Evolutionary conservation across 2,797 vertebrate genomes (phyloP), one percentile per base, ranked within the genome.

Genomic region (Dromococcyx pavoninus): DNA sequence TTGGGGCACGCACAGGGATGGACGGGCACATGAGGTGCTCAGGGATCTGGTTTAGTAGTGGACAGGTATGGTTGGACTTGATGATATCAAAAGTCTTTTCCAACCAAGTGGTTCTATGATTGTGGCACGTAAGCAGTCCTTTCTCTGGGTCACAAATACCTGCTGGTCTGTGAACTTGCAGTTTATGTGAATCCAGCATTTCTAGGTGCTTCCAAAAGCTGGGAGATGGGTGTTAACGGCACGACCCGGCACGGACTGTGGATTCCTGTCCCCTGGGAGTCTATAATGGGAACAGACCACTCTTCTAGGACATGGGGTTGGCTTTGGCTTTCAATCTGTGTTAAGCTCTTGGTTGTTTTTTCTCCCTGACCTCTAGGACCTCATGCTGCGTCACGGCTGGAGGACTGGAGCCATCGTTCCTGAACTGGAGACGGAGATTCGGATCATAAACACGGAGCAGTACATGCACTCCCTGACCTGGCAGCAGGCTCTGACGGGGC

Each of bases 401-500:
- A 98, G 98, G 78, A 98, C 98, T 1, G 98, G 98, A 6, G 98
- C 98, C 93, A 98, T 98, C 56, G 98, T 98, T 91, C 98, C 98
- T 1, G 98, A 98, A 70, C 96, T 98, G 92, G 98, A 98, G 91
- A 97, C 96, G 0, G 98, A 98, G 97, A 98, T 98, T 89, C 97
- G 96, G 70, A 98, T 98, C 93, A 98, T 98, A 94, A 98, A 98
- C 96, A 98, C 98, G 0, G 98, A 98, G 92, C 98, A 98, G 92
- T 98, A 98, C 92, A 98, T 98, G 98, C 98, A 98, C 95, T 98
- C 98, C 8, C 95, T 98, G 96, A 98, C 98, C 21, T 98, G 98
- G 98, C 98, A 98, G 90, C 98, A 98, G 95, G 98, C 98, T 6
- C 97, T 98, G 74, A 98, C 98, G 0, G 98, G 98, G 46, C 97